Percentiles rank a stretch among this genome's conserved stretches.
phyloP scores from a whole-genome alignment of 1,140 invertebrate genomes.

The Trichonephila inaurata region DNA sequence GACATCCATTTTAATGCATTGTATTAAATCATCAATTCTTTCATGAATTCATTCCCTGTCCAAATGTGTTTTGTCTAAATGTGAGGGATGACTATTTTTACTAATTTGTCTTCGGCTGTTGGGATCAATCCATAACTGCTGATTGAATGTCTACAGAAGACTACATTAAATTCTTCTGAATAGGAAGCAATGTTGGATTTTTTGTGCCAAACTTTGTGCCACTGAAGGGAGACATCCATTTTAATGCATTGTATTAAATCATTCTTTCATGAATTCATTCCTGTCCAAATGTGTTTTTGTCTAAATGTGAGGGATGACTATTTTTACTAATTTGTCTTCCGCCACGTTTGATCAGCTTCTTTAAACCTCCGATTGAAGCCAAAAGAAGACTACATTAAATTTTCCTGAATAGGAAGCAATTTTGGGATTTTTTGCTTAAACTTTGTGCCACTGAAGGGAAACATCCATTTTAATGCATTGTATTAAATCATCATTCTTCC shows the following conservation, averaged over 20 bases:
- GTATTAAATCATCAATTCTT: no score
- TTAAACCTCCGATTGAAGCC: not conserved
- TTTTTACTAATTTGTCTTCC: slow-evolving; percentile 11
- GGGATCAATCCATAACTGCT: not conserved
- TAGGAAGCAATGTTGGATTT: slow-evolving; percentile 34
- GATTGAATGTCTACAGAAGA: slow-evolving; percentile 23
- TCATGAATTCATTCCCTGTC: no score
- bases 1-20: no score
- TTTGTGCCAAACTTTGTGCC: slow-evolving; percentile 49
- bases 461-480: not conserved
- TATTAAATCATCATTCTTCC: not conserved
- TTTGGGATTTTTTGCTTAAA: not conserved
- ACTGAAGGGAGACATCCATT: slow-evolving; percentile 15
- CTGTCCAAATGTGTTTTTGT: no score
- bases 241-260: not conserved
- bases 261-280: no score
- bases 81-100: no score
- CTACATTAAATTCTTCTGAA: slow-evolving; percentile 12
- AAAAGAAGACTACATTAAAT: slow-evolving; percentile 31
- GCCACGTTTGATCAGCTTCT: slow-evolving; percentile 12
- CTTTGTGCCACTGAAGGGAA: slow-evolving; percentile 57
- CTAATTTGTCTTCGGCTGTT: slow-evolving; percentile 42
- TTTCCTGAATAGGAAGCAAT: slow-evolving; percentile 45
- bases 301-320: no score
- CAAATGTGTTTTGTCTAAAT: no score